phyloP scores from a whole-genome alignment of 2,113 vertebrate species.

The Acanthisitta chloris region DNA sequence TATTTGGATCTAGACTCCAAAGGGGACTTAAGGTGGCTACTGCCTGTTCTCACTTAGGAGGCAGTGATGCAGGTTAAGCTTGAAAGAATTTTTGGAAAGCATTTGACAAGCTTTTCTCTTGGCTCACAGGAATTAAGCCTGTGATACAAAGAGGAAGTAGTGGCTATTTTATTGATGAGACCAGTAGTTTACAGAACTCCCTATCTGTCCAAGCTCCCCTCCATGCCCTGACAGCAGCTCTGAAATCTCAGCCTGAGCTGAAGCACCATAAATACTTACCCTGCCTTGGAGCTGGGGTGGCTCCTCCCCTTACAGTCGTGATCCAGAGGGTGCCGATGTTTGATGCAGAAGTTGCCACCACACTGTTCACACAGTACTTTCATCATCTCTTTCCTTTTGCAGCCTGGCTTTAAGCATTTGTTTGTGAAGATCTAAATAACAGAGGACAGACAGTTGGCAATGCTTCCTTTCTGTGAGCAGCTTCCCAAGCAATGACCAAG shows the following conservation, averaged over 20 bases:
- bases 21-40: not conserved
- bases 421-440: conserved; percentile 84
- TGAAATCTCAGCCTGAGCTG: not conserved
- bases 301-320: conserved; percentile 79
- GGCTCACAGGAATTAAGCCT: not conserved
- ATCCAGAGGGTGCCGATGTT: conserved; percentile 89
- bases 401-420: conserved; percentile 86
- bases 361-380: conserved; percentile 85
- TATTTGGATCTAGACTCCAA: not conserved
- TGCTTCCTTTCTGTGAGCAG: not conserved
- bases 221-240: not conserved
- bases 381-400: conserved; percentile 92
- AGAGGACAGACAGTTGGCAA: not conserved
- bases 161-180: not conserved
- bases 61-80: not conserved
- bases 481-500: not conserved
- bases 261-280: conserved; percentile 61
- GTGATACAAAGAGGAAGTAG: not conserved
- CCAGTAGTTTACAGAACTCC: not conserved
- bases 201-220: not conserved
- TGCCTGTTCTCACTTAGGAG: fast-evolving
- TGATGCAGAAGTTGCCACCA: conserved; percentile 87
- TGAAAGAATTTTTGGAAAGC: not conserved
- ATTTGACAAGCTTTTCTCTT: not conserved
- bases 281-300: conserved; percentile 70